A percentile compares a stretch with the other conserved stretches of the same genome.
Conservation (phyloP, 2,888 invertebrate species). For the Julus scandinavius region DNA sequence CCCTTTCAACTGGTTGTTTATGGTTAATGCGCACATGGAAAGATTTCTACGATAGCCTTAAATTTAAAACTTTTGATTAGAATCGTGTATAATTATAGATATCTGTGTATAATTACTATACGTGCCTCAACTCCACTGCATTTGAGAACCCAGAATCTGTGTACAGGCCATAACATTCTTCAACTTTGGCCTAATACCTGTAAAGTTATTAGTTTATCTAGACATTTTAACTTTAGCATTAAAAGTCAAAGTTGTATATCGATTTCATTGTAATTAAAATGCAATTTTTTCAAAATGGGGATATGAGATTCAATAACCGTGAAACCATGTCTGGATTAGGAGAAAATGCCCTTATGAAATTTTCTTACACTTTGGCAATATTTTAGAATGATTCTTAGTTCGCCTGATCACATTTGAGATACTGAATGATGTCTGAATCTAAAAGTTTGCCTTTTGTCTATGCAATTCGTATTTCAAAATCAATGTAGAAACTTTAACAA, state of each 20-base stretch:
- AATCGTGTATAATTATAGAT: not conserved
- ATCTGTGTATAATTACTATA: slow-evolving; percentile 18
- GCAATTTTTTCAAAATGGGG: not conserved
- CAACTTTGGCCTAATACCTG: not conserved
- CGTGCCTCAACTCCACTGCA: slow-evolving; percentile 11
- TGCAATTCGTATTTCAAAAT: not conserved
- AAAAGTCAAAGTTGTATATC: not conserved
- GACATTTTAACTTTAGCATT: not conserved
- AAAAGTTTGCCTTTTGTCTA: not conserved
- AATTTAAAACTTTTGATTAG: not conserved
- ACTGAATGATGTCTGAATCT: no score
- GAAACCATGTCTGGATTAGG: not conserved
- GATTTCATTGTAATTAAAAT: not conserved
- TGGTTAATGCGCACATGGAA: not conserved
- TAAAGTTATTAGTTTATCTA: not conserved
- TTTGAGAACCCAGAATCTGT: slow-evolving; percentile 2
- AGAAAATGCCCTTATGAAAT: not conserved
- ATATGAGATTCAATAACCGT: not conserved
- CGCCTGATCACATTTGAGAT: no score
- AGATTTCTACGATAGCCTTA: not conserved
- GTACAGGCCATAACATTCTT: not conserved
- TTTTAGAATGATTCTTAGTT: not conserved
- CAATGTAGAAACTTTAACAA: not conserved
- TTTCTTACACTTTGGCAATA: not conserved
- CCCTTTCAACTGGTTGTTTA: no score